A percentile compares a stretch with the other conserved stretches of the same genome.
Evolutionary conservation across 2,113 vertebrate genomes (phyloP).

Genomic region (Callocephalon fimbriatum): DNA sequence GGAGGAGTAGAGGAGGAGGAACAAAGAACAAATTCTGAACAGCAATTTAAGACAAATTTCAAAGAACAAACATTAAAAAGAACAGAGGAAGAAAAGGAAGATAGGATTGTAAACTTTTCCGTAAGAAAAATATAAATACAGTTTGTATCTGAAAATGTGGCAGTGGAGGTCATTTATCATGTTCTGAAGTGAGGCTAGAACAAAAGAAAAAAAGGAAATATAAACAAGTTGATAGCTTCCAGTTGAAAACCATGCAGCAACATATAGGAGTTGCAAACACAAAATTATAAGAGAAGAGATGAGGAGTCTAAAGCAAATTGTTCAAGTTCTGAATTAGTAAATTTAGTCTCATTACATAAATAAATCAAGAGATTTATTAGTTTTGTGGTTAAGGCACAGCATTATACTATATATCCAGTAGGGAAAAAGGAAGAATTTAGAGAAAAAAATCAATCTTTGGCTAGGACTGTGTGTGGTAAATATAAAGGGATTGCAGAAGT

Average conservation of each 20-base stretch:
- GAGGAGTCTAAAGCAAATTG: slow-evolving; percentile 23
- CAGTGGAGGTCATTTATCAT: background rate
- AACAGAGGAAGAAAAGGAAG: background rate
- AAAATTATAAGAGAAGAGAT: background rate
- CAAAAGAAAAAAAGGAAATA: background rate
- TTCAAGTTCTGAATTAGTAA: slow-evolving; percentile 18
- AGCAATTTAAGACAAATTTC: background rate
- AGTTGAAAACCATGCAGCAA: background rate
- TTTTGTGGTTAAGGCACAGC: slow-evolving; percentile 32
- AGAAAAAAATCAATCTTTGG: slow-evolving; percentile 53
- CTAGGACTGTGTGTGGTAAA: slow-evolving; percentile 46
- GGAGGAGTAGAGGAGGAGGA: background rate
- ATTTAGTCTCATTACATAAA: slow-evolving; percentile 48
- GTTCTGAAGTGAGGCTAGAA: background rate
- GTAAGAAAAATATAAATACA: background rate
- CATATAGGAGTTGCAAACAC: background rate
- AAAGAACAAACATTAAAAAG: background rate
- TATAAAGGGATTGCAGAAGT: slow-evolving; percentile 41
- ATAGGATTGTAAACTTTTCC: background rate
- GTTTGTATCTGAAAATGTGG: background rate
- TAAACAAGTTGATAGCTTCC: background rate
- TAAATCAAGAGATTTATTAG: slow-evolving; percentile 49
- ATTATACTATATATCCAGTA: slow-evolving; percentile 24
- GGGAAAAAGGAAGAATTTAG: slow-evolving; percentile 48
- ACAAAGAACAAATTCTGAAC: background rate